Evolutionary conservation across 2,797 vertebrate genomes (phyloP).

Genomic region (Xiphorhynchus erythropygius): DNA sequence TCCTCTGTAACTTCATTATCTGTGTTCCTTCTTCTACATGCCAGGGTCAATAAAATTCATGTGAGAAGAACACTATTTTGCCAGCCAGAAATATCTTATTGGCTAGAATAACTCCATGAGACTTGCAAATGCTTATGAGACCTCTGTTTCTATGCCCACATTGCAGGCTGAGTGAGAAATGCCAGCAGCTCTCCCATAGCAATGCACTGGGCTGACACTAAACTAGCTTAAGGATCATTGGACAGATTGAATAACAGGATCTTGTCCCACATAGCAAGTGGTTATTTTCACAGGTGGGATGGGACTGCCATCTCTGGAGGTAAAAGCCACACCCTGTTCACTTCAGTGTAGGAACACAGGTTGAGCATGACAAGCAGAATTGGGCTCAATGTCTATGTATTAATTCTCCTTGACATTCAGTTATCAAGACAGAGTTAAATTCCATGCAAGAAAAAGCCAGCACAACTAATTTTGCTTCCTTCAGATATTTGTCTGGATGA

Average conservation of each 20-base stretch:
- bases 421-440: neutral
- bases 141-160: neutral
- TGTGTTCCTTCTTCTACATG: neutral
- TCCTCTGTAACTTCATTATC: conserved; percentile 16
- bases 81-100: neutral
- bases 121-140: neutral
- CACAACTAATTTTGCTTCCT: neutral
- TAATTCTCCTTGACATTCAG: neutral
- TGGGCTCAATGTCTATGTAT: neutral
- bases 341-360: neutral
- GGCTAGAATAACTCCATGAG: neutral
- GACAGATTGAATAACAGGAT: neutral
- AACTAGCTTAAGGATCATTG: neutral
- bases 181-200: neutral
- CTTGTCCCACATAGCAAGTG: rapidly evolving
- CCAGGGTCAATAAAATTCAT: conserved; percentile 25
- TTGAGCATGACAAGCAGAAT: neutral
- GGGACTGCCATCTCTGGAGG: neutral
- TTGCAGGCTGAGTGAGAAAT: neutral
- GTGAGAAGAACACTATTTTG: neutral
- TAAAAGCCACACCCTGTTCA: neutral
- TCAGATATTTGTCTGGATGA: neutral
- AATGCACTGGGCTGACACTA: neutral
- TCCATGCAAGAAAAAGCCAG: neutral
- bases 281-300: neutral